Evolutionary conservation across 2,888 invertebrate genomes (phyloP).

Genomic region (Carpatolechia fugitivella): DNA sequence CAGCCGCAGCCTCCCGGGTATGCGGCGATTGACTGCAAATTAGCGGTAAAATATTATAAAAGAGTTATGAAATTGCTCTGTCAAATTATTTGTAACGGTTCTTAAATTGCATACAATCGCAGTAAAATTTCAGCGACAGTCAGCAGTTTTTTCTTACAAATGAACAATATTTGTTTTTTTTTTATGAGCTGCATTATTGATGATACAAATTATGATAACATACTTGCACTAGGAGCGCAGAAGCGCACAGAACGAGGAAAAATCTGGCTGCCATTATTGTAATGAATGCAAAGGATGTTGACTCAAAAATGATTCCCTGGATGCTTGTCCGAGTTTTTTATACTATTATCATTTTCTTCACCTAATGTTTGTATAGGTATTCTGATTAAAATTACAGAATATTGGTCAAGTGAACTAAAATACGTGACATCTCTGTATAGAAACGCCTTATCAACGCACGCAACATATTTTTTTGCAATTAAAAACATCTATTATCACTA

Average conservation of each 20-base stretch:
- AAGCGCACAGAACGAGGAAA: slow-evolving; percentile 15
- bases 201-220: neutral
- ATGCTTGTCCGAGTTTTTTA: neutral
- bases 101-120: too few relatives aligned
- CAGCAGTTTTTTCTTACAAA: neutral
- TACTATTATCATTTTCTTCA: neutral
- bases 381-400: neutral
- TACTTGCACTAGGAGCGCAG: slow-evolving; percentile 19
- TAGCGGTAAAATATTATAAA: neutral
- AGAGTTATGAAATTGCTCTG: too few relatives aligned
- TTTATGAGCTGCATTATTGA: neutral
- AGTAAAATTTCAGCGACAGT: too few relatives aligned
- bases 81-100: too few relatives aligned
- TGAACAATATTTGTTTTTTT: neutral
- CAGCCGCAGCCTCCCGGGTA: slow-evolving; percentile 19
- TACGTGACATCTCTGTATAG: neutral
- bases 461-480: neutral
- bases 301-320: neutral
- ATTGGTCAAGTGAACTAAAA: neutral
- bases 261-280: slow-evolving; percentile 16
- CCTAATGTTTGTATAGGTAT: neutral
- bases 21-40: slow-evolving; percentile 17
- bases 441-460: neutral
- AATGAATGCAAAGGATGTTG: slow-evolving; percentile 31
- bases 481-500: too few relatives aligned